Evolutionary conservation across 2,797 vertebrate genomes (phyloP), one percentile per base, ranked within the genome.

Genomic region (Amblyopsis hoosieri): DNA sequence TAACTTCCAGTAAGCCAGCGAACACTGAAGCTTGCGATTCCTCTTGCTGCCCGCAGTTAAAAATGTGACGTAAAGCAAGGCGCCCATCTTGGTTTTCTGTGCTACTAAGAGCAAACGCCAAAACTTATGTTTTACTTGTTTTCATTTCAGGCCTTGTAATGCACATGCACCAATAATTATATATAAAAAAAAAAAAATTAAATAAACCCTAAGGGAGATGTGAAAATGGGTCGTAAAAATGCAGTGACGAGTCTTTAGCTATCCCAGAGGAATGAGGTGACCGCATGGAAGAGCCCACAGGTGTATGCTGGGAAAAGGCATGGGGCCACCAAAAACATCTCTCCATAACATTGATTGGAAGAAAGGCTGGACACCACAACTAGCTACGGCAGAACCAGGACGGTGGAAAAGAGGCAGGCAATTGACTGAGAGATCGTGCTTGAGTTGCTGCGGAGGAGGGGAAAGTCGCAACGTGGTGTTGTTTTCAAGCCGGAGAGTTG

Each of bases 201-300:
- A 85, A 92, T 92, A 89, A 84, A 83, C 23, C 23, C 23, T 29
- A 4, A 29, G 23, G 3, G 90, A 54, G 10, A 66, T 62, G 11
- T 93, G 89, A 90, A 83, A 83, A 82, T 82, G 87, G 83, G 90
- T 83, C 89, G 90, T 89, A 93, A 90, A 92, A 94, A 93, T 80
- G 85, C 85, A 89, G 91, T 83, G 91, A 92, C 92, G 89, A 93
- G 94, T 94, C 92, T 93, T 93, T 91, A 89, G 74, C 78, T 80
- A 85, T 92, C 89, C 84, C 86, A 89, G 57, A 91, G 92, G 89
- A 65, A 66, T 74, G 76, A 84, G 79, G 67, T 69, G 65, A 72
- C 49, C 59, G 72, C 71, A 77, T 78, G 48, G 52, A 73, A 56
- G 49, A 63, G 63, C 60, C 65, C 54, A 68, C 62, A 78, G 61